These are phyloP conservation scores for Drosophila macrospina DNA, from an alignment of 2,888 invertebrate genomes.

Conservation along the genomic window DNA sequence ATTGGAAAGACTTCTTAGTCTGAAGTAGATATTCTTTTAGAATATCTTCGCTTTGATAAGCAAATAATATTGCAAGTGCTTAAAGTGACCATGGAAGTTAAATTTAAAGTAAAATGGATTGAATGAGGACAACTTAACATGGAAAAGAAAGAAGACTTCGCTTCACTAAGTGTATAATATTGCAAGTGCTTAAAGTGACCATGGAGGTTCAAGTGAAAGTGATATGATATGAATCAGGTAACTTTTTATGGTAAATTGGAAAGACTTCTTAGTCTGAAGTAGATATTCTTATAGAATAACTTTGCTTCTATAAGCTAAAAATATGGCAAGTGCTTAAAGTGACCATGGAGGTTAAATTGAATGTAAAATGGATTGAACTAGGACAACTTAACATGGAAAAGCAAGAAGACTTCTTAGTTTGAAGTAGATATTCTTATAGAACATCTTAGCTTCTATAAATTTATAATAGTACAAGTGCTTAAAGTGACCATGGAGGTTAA, in stretches of 20 bases:
- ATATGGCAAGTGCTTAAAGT: slow-evolving; percentile 3
- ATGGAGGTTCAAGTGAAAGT: not conserved
- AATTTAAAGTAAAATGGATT: not conserved
- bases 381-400: not conserved
- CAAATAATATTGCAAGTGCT: slow-evolving; percentile 1
- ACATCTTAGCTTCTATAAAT: too few species aligned
- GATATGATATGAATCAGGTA: not conserved
- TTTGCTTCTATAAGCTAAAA: too few species aligned
- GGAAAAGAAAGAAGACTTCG: not conserved
- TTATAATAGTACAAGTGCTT: not conserved
- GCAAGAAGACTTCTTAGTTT: not conserved
- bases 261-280: too few species aligned
- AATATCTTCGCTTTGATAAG: too few species aligned
- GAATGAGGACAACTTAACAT: not conserved
- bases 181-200: slow-evolving; percentile 1
- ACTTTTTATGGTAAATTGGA: too few species aligned
- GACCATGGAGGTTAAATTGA: not conserved
- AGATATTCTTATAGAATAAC: too few species aligned
- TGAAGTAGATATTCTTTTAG: not conserved
- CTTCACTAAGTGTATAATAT: too few species aligned
- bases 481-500: not conserved
- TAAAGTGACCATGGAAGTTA: not conserved
- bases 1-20: too few species aligned
- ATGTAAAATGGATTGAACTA: not conserved
- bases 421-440: not conserved